These are phyloP conservation scores for Accipiter cooperii DNA, from an alignment of 2,113 vertebrate species.

Conservation along the genomic window DNA sequence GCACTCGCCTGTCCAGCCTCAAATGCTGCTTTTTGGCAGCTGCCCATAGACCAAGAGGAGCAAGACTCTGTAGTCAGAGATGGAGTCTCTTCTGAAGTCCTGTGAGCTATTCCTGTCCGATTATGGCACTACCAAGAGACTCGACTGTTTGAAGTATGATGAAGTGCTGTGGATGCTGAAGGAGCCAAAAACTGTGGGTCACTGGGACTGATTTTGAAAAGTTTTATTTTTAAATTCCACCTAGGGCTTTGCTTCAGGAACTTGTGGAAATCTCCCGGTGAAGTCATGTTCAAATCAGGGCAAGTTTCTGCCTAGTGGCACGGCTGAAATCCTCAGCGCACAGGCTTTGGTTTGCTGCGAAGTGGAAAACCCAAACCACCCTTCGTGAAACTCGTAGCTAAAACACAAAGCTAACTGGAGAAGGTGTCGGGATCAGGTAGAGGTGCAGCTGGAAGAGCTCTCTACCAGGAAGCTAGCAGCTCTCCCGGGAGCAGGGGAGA, in stretches of 20 bases:
- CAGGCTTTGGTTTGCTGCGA: not conserved
- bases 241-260: not conserved
- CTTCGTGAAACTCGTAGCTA: not conserved
- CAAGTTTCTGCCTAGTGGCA: not conserved
- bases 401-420: not conserved
- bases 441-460: constrained; percentile 25
- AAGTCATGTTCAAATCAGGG: not conserved
- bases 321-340: not conserved
- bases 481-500: not conserved
- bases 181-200: constrained; percentile 2
- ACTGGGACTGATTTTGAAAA: not conserved
- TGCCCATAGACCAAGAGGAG: not conserved
- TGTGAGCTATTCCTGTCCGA: not conserved
- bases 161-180: not conserved
- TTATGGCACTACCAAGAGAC: constrained; percentile 10
- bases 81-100: not conserved
- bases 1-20: not conserved
- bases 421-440: constrained; percentile 43
- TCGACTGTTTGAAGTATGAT: constrained; percentile 9
- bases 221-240: constrained; percentile 29
- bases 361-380: constrained; percentile 1
- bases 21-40: not conserved
- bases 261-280: not conserved
- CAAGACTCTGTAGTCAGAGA: not conserved
- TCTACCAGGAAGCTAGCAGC: not conserved